phyloP scores from a whole-genome alignment of 64 coral and sea anemone species.

The Porites australiensis region DNA sequence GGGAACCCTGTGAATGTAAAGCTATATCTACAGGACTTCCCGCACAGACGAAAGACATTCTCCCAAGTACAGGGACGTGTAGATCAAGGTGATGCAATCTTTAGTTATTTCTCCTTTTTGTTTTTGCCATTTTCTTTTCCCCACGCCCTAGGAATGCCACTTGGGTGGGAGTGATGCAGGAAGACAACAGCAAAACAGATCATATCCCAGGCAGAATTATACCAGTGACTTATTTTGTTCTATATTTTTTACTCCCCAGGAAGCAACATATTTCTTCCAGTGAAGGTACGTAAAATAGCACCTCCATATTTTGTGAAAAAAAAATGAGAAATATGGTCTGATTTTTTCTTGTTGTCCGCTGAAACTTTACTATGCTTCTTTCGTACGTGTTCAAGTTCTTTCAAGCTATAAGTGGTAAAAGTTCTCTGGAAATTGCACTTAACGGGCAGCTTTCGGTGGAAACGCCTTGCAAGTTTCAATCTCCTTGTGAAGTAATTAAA shows the following conservation, averaged over 20 bases:
- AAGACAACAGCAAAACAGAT: too few species aligned
- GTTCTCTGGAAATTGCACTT: too few species aligned
- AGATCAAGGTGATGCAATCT: background rate
- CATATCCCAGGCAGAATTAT: background rate
- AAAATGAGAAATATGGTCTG: background rate
- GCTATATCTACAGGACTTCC: constrained; percentile 90
- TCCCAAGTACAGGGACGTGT: constrained; percentile 56
- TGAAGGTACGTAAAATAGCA: constrained; percentile 48
- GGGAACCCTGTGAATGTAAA: constrained; percentile 65
- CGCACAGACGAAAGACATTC: constrained; percentile 90
- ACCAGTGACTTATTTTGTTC: background rate
- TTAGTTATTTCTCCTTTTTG: background rate
- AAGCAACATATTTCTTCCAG: constrained; percentile 26
- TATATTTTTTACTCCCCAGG: constrained; percentile 1
- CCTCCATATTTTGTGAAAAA: background rate
- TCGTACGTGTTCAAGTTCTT: too few species aligned
- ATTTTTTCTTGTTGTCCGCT: background rate
- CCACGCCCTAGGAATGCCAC: too few species aligned
- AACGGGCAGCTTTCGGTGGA: too few species aligned
- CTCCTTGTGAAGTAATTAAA: too few species aligned
- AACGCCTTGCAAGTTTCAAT: too few species aligned
- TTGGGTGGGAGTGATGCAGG: too few species aligned
- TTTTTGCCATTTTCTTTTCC: too few species aligned
- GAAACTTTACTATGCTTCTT: too few species aligned
- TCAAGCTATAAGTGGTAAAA: too few species aligned